Evolutionary conservation across 2,888 invertebrate genomes (phyloP), one percentile per base, ranked within the genome.

Genomic region (Taphrorychus bicolor): DNA sequence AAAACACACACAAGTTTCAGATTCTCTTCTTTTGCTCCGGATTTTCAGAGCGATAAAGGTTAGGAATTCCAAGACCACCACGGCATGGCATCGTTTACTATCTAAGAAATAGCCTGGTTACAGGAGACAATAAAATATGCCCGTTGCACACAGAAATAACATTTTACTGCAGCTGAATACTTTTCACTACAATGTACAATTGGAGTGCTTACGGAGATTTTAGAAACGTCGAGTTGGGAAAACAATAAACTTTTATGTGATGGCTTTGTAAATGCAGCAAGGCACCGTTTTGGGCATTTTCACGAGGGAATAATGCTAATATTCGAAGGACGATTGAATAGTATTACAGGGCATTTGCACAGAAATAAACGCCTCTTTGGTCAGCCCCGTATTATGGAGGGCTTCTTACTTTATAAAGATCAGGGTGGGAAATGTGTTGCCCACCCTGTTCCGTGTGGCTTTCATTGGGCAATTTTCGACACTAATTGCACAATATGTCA

Each of bases 181-280:
- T 51, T 51, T 21, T n/a, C 51, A 51, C 51, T 51, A 22, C 51
- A 51, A 51, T n/a, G 22, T 51, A 18, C 18, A 51, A 51, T 51
- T 51, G 51, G 19, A 51, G 19, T 21, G 51, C 51, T 51, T 51
- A 51, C 22, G 21, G 21, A 51, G 51, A 51, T 51, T 51, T 51
- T 51, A 45, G 45, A 45, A 45, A 45, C 45, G 45, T 51, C 51
- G 51, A 51, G 22, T 22, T n/a, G 21, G 18, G 51, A 51, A 21
- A 51, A 51, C 51, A 51, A 51, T 51, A 51, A 51, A 51, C n/a
- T 51, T 51, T 51, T 51, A 51, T 51, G 51, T 18, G 51, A 45
- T 22, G 14, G 51, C 51, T 51, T 21, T 51, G 51, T 51, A 51
- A 51, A 51, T 51, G 51, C 51, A 14, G 48, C 11, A 48, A 48